Base-by-base conservation (phyloP, 2,113 vertebrate genomes). In the Eublepharis macularius region DNA sequence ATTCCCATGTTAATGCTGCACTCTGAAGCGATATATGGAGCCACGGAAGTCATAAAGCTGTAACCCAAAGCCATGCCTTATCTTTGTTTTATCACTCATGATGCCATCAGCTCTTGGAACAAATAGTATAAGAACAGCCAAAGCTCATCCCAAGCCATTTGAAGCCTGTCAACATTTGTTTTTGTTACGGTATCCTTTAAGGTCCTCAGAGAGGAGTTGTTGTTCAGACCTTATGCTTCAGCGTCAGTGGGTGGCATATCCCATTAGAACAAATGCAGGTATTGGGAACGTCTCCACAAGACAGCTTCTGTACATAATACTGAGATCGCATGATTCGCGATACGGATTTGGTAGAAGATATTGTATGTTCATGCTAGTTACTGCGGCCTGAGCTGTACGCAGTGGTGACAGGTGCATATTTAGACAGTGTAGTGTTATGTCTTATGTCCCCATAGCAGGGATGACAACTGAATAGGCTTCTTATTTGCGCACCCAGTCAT, bases 91-190 rank as follows among this genome's bases (percentile, higher is more conserved):
- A 45, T 69, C 34, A 26, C 32, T 85, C 29, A 81, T 1, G 19
- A 60, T 39, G 32, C 85, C 12, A 47, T 36, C 32, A 83, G 4
- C 69, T 72, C 80, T 87, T 49, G 82, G 88, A 45, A 82, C 43
- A 86, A 57, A 29, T 19, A 57, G 9, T 14, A 3, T 2, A 54
- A 12, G n/a, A 10, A 80, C 1, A 7, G 88, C 85, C 43, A 82
- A 86, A 76, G 19, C 2, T 21, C 9, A 85, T 57, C 54, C 54
- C 54, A 4, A 57, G 54, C 54, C 65, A n/a, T 68, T 68, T 68
- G n/a, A 32, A 68, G 65, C 65, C 65, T 68, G 32, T 68, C 65
- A 68, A n/a, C 13, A 12, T 68, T 68, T 34, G 3, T 34, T 13
- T 68, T 57, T 6, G 49, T 51, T 57, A 57, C 21, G 54, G 54